Evolutionary conservation across 2,888 invertebrate species (phyloP).

Genomic region (Rhaphigaster nebulosa): DNA sequence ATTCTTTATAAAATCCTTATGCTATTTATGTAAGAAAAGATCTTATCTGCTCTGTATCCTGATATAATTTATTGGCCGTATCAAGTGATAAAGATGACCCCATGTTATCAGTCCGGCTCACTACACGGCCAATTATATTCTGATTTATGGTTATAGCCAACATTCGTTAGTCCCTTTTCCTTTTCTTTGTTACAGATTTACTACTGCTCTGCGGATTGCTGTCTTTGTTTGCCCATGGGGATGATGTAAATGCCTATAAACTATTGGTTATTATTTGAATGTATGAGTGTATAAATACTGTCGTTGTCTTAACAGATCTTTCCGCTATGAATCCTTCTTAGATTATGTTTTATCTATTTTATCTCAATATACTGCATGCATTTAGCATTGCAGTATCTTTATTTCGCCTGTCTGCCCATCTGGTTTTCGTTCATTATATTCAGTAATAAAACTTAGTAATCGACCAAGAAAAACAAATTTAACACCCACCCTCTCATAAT

Average conservation of each 20-base stretch:
- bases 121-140: slow-evolving; percentile 48
- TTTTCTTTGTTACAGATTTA: not conserved
- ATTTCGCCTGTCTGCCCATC: too few species aligned
- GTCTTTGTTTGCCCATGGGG: not conserved
- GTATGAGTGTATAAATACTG: not conserved
- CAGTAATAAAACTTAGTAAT: too few species aligned
- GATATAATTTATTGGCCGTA: slow-evolving; percentile 35
- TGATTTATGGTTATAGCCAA: slow-evolving; percentile 32
- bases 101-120: not conserved
- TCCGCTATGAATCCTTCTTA: not conserved
- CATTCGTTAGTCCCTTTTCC: slow-evolving; percentile 19
- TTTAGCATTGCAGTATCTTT: not conserved
- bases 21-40: not conserved
- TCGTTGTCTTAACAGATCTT: not conserved
- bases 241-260: not conserved
- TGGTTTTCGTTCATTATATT: too few species aligned
- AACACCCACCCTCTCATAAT: too few species aligned
- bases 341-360: not conserved
- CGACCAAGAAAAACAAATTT: too few species aligned
- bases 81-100: slow-evolving; percentile 24
- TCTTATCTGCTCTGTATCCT: not conserved
- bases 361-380: not conserved
- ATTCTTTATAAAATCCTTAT: not conserved
- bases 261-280: not conserved
- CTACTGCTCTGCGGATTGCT: not conserved